Evolutionary conservation across 1,140 invertebrate species (phyloP), one percentile per base, ranked within the genome.

Genomic region (Drosophila setifemur): DNA sequence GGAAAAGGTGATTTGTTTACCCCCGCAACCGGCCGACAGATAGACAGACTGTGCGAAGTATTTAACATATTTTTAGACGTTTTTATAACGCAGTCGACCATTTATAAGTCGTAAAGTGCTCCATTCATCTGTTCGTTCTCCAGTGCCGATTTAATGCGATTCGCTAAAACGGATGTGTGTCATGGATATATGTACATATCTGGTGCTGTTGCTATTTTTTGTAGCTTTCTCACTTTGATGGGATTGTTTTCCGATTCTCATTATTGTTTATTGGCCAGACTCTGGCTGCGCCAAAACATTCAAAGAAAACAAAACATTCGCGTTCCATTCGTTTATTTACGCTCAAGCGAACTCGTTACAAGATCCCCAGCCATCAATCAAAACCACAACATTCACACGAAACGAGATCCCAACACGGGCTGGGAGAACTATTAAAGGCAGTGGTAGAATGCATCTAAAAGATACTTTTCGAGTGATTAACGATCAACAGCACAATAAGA

Each of bases 1-100:
- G 21, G 16, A 25, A 50, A 60, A 60, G 43, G 54, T 52, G 52
- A 67, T 73, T 37, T 52, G 29, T 68, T 69, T 69, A 39, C 44
- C 26, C 11, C n/a, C n/a, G n/a, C n/a, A n/a, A n/a, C n/a, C n/a
- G n/a, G n/a, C 33, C 1, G 7, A 29, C 43, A 23, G 6, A 16
- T 4, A 29, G 12, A 33, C 40, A 52, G 16, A 25, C 23, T 44
- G 55, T 29, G 42, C 45, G 4, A 44, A 48, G 63, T 61, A 54
- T 75, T 70, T 70, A 52, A 44, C 73, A 77, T 78, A 77, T 72
- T 72, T 77, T 77, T 77, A 76, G 73, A 76, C 52, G 25, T 72
- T 67, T 72, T 77, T 72, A 76, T 50, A 55, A 14, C 47, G 47
- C 54, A 45, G 9, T 63, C 25, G 47, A 54, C 54, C 70, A 72